A percentile compares a stretch with the other conserved stretches of the same genome.
Evolutionary conservation across 2,113 vertebrate genomes (phyloP).

Genomic region (Leptosomus discolor): DNA sequence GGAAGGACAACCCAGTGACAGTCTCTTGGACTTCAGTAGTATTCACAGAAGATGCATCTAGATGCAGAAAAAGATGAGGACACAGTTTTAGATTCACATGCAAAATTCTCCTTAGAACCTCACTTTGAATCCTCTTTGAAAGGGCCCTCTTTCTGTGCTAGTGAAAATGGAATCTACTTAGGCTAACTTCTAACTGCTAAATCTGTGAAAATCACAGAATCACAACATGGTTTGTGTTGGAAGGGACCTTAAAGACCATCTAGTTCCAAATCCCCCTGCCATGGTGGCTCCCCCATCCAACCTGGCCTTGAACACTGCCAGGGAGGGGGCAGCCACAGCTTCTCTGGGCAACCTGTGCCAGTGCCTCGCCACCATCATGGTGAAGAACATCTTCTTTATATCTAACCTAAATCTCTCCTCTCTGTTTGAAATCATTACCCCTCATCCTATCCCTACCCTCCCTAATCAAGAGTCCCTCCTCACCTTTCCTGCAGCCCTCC

Average conservation of each 20-base stretch:
- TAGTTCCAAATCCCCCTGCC: not conserved
- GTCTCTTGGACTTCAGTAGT: not conserved
- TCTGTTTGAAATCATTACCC: not conserved
- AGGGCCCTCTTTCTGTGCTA: not conserved
- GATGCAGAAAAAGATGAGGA: not conserved
- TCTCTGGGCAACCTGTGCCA: not conserved
- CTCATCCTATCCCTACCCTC: too few relatives aligned
- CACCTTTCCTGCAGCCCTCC: too few relatives aligned
- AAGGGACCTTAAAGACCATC: not conserved
- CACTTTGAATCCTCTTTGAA: not conserved
- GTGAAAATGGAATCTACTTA: not conserved
- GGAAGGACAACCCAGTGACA: not conserved
- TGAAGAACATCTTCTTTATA: not conserved
- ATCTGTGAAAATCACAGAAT: not conserved
- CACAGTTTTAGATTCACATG: not conserved
- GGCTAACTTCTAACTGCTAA: not conserved
- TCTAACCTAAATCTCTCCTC: not conserved
- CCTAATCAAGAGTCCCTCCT: too few relatives aligned
- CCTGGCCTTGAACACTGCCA: not conserved
- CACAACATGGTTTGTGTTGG: not conserved
- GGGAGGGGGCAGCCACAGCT: not conserved
- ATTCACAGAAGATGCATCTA: not conserved
- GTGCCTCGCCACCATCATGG: not conserved
- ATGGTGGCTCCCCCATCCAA: not conserved
- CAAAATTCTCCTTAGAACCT: not conserved